Conservation (phyloP, 2,797 vertebrate species). For the Liparis tanakae region DNA sequence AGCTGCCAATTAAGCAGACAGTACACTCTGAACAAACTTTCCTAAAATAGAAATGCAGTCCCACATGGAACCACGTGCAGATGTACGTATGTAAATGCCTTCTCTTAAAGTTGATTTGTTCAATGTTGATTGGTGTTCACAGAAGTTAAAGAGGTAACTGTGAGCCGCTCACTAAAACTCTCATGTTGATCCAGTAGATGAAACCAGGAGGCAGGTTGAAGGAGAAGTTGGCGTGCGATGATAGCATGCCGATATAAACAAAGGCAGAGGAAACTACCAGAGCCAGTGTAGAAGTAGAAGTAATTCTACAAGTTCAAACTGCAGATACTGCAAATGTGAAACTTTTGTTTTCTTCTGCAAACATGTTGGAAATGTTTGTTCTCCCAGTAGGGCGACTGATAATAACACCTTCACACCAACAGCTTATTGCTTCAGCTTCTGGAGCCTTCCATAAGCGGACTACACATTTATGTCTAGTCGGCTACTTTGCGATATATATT, state of each 20-base stretch:
- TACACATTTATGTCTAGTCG: background rate
- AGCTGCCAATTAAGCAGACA: constrained; percentile 40
- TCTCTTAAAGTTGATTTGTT: background rate
- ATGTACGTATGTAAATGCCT: background rate
- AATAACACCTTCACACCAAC: constrained; percentile 4
- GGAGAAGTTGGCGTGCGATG: background rate
- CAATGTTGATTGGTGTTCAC: background rate
- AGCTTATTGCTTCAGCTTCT: background rate
- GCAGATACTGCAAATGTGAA: background rate
- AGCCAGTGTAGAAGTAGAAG: too few relatives aligned
- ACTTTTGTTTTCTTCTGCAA: background rate
- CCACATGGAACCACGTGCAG: constrained; percentile 10
- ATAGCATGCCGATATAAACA: too few relatives aligned
- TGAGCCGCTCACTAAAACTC: background rate
- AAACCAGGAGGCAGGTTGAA: background rate
- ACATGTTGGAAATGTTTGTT: background rate
- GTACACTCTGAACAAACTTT: constrained; percentile 10
- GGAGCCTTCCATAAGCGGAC: background rate
- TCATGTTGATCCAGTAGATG: background rate
- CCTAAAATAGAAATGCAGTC: constrained; percentile 33
- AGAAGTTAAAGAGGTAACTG: background rate
- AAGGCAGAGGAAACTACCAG: background rate
- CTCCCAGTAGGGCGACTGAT: background rate
- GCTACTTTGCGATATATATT: background rate
- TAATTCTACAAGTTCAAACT: too few relatives aligned